Conservation (phyloP, 2,113 vertebrate genomes). For the Megaceryle torquata region DNA sequence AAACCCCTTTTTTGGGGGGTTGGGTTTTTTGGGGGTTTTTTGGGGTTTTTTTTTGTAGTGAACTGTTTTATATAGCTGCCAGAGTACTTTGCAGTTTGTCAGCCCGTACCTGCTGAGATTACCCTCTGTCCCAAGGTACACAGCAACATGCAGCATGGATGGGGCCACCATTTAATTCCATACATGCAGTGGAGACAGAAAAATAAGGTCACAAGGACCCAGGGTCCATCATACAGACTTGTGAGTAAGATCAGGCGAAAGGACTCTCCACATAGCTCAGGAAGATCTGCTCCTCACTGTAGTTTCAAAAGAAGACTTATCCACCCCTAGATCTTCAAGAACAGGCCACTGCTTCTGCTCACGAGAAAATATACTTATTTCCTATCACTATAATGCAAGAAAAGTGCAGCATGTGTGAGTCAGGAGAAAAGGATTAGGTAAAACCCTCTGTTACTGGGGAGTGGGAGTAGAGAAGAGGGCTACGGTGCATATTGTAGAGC, state of each 20-base stretch:
- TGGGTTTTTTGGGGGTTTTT: neutral
- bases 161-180: neutral
- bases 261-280: neutral
- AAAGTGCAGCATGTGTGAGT: neutral
- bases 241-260: neutral
- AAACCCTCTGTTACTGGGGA: neutral
- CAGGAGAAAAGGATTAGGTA: neutral
- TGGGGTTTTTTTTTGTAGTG: neutral
- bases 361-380: neutral
- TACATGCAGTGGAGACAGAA: neutral
- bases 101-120: neutral
- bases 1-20: neutral
- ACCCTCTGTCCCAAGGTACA: neutral
- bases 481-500: neutral
- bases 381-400: neutral
- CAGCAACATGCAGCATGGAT: neutral
- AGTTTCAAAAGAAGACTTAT: neutral
- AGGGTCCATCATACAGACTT: neutral
- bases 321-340: neutral
- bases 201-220: neutral
- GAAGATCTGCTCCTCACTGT: neutral
- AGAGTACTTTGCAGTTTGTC: neutral
- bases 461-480: neutral
- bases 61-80: neutral
- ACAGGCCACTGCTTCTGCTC: neutral